Evolutionary conservation across 2,797 vertebrate species (phyloP), one percentile per base, ranked within the genome.

Genomic region (Fratercula arctica): DNA sequence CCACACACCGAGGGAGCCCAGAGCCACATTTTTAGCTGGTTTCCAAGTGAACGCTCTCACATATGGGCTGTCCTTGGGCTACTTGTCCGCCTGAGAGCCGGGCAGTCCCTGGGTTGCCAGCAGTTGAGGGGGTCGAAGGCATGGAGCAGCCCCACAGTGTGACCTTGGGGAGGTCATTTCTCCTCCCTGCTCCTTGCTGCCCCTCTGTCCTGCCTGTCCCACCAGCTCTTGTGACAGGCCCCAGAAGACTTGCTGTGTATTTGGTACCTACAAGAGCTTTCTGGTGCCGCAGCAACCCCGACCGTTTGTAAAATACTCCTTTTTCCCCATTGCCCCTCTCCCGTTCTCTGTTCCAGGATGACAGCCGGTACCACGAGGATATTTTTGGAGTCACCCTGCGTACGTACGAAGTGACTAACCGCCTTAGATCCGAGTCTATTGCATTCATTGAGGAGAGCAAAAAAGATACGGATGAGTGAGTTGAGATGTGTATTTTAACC

Each of bases 391-490:
- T 99, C 97, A 99, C 99, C 88, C 98, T 99, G 97, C 98, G 99
- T 43, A 99, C 99, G 0, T 99, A 99, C 0, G 99, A 99, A 97
- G 99, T 99, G 97, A 99, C 99, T 96, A 99, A 99, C 98, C 98
- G 99, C 93, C 99, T 99, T 96, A 98, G 99, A 90, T 99, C 99
- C 3, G 99, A 99, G 98, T 99, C 99, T 79, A 99, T 99, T n/a
- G 99, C 99, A 39, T 99, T 98, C 98, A 99, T 99, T 25, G 99
- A 99, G 97, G 99, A 99, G 97, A 99, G 98, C 98, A 99, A 99
- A 98, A 99, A 98, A 97, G 99, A 99, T 89, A 97, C 98, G 0
- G 99, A 99, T 39, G 99, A 99, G 99, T 99, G 98, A 98, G 99
- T 97, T 4, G 63, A 20, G 56, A 29, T 10, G 3, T 64, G 85